A percentile compares a stretch with the other conserved stretches of the same genome.
Conservation (phyloP, 2,888 invertebrate species). For the Ophraella communa region DNA sequence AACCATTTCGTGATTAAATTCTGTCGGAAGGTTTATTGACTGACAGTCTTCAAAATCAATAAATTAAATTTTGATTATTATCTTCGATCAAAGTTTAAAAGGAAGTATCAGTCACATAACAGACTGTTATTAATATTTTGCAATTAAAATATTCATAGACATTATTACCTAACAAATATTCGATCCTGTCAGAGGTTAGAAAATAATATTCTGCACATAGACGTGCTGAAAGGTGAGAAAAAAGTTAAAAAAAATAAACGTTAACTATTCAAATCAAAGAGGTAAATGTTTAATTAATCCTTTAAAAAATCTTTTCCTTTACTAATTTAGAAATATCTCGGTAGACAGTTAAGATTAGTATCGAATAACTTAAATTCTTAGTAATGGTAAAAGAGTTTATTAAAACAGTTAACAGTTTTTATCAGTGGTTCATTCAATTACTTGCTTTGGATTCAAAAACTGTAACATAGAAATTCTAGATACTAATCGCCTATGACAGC, state of each 20-base stretch:
- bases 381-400: background rate
- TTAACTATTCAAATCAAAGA: too few species aligned
- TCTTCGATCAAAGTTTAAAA: constrained; percentile 7
- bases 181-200: background rate
- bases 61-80: constrained; percentile 19
- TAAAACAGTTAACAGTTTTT: background rate
- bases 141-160: constrained; percentile 14
- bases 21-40: background rate
- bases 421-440: background rate
- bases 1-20: background rate
- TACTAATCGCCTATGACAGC: constrained; percentile 41
- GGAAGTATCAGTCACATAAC: constrained; percentile 17
- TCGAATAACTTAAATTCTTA: background rate
- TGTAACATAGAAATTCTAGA: constrained; percentile 19
- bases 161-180: constrained; percentile 9
- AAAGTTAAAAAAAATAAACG: background rate
- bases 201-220: background rate
- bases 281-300: too few species aligned
- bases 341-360: background rate
- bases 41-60: constrained; percentile 10
- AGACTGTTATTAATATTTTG: constrained; percentile 18
- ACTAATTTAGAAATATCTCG: background rate
- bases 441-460: constrained; percentile 1
- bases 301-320: too few species aligned
- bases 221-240: background rate